These are phyloP conservation scores for Diceros bicornis DNA, from an alignment of 2,797 vertebrate genomes.

Conservation along the genomic window DNA sequence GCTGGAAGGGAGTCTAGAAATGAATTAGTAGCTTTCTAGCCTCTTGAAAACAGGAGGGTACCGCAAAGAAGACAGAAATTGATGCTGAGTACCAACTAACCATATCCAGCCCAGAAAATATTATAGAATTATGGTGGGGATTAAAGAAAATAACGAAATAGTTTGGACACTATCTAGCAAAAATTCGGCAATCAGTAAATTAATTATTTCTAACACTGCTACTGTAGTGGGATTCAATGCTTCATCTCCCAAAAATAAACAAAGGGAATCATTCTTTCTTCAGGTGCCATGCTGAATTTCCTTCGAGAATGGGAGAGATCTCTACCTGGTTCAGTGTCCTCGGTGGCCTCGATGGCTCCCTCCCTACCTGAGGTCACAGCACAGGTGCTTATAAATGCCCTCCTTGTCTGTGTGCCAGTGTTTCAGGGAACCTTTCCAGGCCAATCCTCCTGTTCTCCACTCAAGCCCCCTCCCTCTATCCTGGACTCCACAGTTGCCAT, in stretches of 20 bases:
- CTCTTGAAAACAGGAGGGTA: background rate
- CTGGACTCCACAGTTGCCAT: background rate
- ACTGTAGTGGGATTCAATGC: background rate
- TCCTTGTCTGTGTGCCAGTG: background rate
- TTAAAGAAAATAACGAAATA: conserved; percentile 53
- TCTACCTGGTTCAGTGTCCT: background rate
- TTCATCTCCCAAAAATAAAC: conserved; percentile 30
- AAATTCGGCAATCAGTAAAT: background rate
- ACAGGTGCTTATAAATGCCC: background rate
- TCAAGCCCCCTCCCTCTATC: background rate
- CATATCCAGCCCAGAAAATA: background rate
- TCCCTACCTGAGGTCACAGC: background rate
- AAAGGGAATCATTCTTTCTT: conserved; percentile 16
- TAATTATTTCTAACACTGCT: conserved; percentile 41
- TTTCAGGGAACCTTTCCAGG: background rate
- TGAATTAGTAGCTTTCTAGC: background rate
- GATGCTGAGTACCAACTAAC: background rate
- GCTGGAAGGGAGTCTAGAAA: conserved; percentile 39
- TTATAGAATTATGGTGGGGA: background rate
- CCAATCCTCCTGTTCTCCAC: background rate
- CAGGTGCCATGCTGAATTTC: background rate
- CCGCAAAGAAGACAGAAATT: conserved; percentile 16
- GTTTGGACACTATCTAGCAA: conserved; percentile 24
- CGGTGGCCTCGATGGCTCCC: background rate
- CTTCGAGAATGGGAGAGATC: background rate